These are phyloP conservation scores for Monopterus albus DNA, from an alignment of 2,113 vertebrate genomes.

Conservation along the genomic window DNA sequence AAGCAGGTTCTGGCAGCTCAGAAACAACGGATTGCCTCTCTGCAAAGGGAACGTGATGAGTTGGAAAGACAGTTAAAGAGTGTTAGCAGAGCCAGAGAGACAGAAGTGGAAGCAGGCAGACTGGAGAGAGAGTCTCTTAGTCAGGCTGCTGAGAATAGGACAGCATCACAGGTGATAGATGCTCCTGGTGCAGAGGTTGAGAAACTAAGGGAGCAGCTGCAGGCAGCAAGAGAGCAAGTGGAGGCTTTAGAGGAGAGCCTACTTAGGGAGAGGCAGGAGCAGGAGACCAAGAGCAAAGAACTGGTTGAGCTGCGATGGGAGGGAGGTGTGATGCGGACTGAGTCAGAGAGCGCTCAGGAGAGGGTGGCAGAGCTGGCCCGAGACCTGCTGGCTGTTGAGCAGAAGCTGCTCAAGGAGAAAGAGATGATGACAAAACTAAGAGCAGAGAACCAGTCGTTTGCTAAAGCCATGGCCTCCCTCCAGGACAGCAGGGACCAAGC, in stretches of 20 bases:
- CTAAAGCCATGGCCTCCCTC: slow-evolving; percentile 91
- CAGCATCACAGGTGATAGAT: slow-evolving; percentile 71
- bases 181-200: slow-evolving; percentile 85
- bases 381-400: slow-evolving; percentile 91
- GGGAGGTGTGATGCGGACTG: slow-evolving; percentile 91
- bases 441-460: slow-evolving; percentile 89
- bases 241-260: slow-evolving; percentile 80
- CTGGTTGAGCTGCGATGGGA: slow-evolving; percentile 89
- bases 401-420: slow-evolving; percentile 86
- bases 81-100: slow-evolving; percentile 34
- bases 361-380: slow-evolving; percentile 93
- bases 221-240: slow-evolving; percentile 75
- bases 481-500: slow-evolving; percentile 90
- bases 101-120: slow-evolving; percentile 77
- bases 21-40: slow-evolving; percentile 80
- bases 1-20: slow-evolving; percentile 90
- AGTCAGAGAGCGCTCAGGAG: slow-evolving; percentile 94
- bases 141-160: slow-evolving; percentile 77
- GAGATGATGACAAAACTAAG: slow-evolving; percentile 84
- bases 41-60: slow-evolving; percentile 82
- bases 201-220: slow-evolving; percentile 83
- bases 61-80: slow-evolving; percentile 68
- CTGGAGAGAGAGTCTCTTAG: slow-evolving; percentile 89
- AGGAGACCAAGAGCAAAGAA: slow-evolving; percentile 82
- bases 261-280: slow-evolving; percentile 80